phyloP scores from a whole-genome alignment of 2,113 vertebrate species.

The Tympanuchus pallidicinctus region DNA sequence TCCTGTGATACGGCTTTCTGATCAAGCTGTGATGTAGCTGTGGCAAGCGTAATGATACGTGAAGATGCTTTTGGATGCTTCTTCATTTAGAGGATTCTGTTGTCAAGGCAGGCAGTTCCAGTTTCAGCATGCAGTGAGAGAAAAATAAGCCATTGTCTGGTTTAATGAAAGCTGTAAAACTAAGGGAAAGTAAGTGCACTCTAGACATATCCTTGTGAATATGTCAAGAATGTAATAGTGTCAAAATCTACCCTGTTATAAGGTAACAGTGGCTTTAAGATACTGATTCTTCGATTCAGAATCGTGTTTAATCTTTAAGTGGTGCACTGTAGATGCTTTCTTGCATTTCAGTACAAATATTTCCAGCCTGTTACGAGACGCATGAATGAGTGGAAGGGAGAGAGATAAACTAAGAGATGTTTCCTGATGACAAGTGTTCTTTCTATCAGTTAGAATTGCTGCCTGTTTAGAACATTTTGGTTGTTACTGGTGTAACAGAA shows the following conservation, averaged over 20 bases:
- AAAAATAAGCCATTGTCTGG: conserved; percentile 13
- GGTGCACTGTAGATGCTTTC: background rate
- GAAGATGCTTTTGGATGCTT: background rate
- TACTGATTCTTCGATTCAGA: background rate
- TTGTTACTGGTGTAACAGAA: background rate
- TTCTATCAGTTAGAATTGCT: background rate
- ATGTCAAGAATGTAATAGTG: conserved; percentile 36
- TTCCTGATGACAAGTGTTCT: background rate
- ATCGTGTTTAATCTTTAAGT: conserved; percentile 59
- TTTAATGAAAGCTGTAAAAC: conserved; percentile 45
- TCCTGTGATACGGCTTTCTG: background rate
- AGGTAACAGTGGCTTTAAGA: conserved; percentile 7
- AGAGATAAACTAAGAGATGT: background rate
- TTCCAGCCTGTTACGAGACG: background rate
- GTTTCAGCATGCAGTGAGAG: background rate
- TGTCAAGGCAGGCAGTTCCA: conserved; percentile 38
- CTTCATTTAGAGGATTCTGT: background rate
- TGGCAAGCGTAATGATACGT: background rate
- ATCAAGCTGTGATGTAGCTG: background rate
- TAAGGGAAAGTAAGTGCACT: background rate
- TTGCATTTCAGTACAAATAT: background rate
- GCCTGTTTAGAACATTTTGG: background rate
- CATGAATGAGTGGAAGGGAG: background rate
- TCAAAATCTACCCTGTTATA: conserved; percentile 4
- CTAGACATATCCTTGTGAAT: background rate